A percentile compares a stretch with the other conserved stretches of the same genome.
Evolutionary conservation across 1,140 invertebrate genomes (phyloP).

Genomic region (Vollenhovia emeryi): DNA sequence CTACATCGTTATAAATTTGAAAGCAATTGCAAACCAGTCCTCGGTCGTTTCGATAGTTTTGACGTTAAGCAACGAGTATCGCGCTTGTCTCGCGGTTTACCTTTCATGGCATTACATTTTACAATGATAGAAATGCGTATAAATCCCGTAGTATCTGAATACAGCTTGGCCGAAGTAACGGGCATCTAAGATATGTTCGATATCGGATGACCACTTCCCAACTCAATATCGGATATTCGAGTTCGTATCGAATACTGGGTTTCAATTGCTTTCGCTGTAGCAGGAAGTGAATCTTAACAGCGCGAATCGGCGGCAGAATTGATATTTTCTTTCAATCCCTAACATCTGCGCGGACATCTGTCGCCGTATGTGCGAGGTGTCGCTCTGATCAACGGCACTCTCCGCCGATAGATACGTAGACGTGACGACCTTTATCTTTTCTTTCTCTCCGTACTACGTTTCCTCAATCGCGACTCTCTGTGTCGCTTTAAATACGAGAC

Average conservation of each 20-base stretch:
- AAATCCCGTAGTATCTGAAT: slow-evolving; percentile 40
- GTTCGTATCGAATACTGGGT: slow-evolving; percentile 47
- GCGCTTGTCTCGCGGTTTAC: not conserved
- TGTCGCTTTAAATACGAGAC: not conserved
- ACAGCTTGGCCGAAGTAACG: slow-evolving; percentile 8
- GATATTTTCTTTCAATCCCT: slow-evolving; percentile 57
- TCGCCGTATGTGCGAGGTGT: not conserved
- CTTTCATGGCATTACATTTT: not conserved
- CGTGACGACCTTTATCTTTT: not conserved
- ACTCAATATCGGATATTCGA: slow-evolving; percentile 55
- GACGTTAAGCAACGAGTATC: not conserved
- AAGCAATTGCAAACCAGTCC: not conserved
- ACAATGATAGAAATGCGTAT: not conserved
- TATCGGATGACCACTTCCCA: slow-evolving; percentile 54
- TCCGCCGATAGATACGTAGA: not conserved
- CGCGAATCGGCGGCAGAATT: slow-evolving; percentile 32
- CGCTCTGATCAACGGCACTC: slow-evolving; percentile 27
- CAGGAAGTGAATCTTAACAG: slow-evolving; percentile 53
- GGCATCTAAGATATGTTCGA: slow-evolving; percentile 28
- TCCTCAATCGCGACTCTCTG: not conserved
- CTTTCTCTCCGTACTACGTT: not conserved
- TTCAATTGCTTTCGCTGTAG: slow-evolving; percentile 41
- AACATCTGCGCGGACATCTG: slow-evolving; percentile 12
- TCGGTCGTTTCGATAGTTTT: not conserved
- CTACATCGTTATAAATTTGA: not conserved